These are phyloP conservation scores for Carabus problematicus DNA, from an alignment of 2,888 invertebrate genomes.

Conservation along the genomic window DNA sequence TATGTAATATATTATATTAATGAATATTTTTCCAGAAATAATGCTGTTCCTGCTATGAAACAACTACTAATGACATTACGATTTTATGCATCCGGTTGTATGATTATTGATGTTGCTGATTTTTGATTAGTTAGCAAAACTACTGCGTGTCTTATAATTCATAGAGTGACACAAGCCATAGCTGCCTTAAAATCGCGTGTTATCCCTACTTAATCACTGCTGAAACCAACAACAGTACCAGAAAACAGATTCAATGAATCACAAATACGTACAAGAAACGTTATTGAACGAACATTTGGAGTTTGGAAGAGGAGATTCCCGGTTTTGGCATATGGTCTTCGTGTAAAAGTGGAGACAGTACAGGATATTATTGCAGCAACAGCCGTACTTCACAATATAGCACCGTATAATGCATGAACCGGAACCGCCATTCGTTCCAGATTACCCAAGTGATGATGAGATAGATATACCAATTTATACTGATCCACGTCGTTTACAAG, in stretches of 20 bases:
- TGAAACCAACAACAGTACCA: background rate
- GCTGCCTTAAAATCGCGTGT: too few species aligned
- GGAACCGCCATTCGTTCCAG: background rate
- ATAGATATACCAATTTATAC: background rate
- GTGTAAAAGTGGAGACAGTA: constrained; percentile 4
- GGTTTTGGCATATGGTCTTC: constrained; percentile 7
- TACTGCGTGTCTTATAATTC: too few species aligned
- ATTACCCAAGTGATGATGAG: constrained; percentile 2
- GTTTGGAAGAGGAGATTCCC: constrained; percentile 45
- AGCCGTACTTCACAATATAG: constrained; percentile 1
- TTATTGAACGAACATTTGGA: constrained; percentile 42
- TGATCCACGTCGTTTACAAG: background rate
- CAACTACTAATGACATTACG: too few species aligned
- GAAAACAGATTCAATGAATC: constrained; percentile 18
- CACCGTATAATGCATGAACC: background rate
- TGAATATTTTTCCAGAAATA: too few species aligned
- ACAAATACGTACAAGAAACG: constrained; percentile 8
- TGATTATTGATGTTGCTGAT: too few species aligned
- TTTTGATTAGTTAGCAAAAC: too few species aligned
- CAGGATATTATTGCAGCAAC: background rate
- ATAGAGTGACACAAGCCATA: too few species aligned
- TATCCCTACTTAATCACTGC: constrained; percentile 26
- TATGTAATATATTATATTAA: too few species aligned
- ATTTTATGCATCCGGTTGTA: too few species aligned
- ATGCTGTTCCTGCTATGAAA: too few species aligned